Evolutionary conservation across 2,113 vertebrate genomes (phyloP), one percentile per base, ranked within the genome.

Genomic region (Rafetus swinhoei): DNA sequence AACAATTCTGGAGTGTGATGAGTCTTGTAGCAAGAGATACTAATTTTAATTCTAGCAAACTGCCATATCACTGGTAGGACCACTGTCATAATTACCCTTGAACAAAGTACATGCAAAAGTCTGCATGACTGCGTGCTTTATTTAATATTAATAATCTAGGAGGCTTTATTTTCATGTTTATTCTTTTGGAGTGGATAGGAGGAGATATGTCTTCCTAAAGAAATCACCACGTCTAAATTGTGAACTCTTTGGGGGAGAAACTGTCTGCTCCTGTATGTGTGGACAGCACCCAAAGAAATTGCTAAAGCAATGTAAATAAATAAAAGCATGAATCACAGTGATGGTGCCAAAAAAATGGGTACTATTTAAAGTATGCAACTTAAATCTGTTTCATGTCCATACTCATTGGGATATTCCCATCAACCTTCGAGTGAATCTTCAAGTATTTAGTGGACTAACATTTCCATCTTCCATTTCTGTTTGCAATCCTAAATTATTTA

Each of bases 111-210:
- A 59, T 15, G 80, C 1, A 6, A 6, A 3, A 84, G 50, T 16
- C 13, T 45, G 87, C 7, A 82, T 0, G 32, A 0, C 0, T 7
- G 59, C 27, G 39, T 54, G 11, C n/a, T n/a, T n/a, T n/a, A 45
- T 79, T 95, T 60, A 60, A 27, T 60, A 29, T 60, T 29, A 86
- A 65, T 89, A 24, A 18, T 22, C 35, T 84, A 9, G 84, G 10
- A 90, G 88, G 88, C 9, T 7, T 13, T 39, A 21, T 1, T 1
- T 57, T 24, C 7, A 27, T 0, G 77, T 74, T 93, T 81, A 22
- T 81, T 14, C 39, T 74, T 92, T 56, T 86, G 59, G 5, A 25
- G 13, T 57, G 39, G 74, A 65, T 0, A 85, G 53, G 29, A 95
- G 87, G 39, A 79, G 10, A 16, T 55, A 12, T 25, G 5, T 0